Evolutionary conservation across 2,888 invertebrate genomes (phyloP), one percentile per base, ranked within the genome.

Genomic region (Alloplasta piceator): DNA sequence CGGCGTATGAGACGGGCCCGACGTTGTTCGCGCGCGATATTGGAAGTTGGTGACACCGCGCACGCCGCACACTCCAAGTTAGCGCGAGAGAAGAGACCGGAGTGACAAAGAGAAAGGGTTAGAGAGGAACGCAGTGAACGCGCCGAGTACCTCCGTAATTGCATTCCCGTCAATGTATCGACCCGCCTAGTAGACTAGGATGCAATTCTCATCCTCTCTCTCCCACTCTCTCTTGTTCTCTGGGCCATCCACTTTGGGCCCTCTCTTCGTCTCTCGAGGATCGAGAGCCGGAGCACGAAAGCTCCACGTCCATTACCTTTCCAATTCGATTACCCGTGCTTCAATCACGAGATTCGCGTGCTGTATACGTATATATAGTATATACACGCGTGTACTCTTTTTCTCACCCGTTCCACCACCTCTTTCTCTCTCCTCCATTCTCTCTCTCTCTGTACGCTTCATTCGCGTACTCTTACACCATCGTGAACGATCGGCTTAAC

Each of bases 151-250:
- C 78, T 75, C 75, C 80, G 82, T 84, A 84, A 84, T 84, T 84
- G 84, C 83, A 84, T 84, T 84, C 84, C 78, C 82, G 80, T 83
- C 83, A 77, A 84, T 84, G 83, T 83, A 84, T 83, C 83, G 83
- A 83, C 80, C 84, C 78, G 73, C 79, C 80, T 80, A 77, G 80
- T 80, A 77, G 80, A 78, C 80, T 78, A 77, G 78, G 66, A 79
- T 77, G 77, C 79, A 71, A 80, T 72, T 66, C 75, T 70, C 67
- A 73, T 60, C 76, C 78, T 56, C 64, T 71, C 74, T 43, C 61
- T 12, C 66, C 48, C 50, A 48, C 50, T 48, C 50, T 66, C 66
- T 48, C 48, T 58, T 26, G 26, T 36, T 52, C 64, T 14, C 76
- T 66, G 9, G 58, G 56, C 64, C 26, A 56, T 38, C 74, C 64